phyloP scores from a whole-genome alignment of 2,888 invertebrate species.

The Litoditis marina region DNA sequence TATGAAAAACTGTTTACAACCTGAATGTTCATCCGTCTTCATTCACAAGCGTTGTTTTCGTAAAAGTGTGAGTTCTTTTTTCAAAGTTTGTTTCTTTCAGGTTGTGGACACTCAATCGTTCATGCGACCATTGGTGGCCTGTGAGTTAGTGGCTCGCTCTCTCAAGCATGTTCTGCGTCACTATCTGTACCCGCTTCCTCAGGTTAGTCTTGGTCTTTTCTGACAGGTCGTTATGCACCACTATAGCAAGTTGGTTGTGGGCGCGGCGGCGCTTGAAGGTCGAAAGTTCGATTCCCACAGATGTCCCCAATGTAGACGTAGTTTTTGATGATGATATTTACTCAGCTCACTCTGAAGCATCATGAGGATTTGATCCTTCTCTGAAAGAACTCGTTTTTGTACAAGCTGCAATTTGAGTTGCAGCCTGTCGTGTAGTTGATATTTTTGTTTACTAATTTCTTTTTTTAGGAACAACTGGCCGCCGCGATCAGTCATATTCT shows the following conservation, averaged over 20 bases:
- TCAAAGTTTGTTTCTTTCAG: conserved; percentile 67
- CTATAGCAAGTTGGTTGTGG: neutral
- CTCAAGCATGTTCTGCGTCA: conserved; percentile 88
- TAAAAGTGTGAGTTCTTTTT: neutral
- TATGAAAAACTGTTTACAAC: too few relatives aligned
- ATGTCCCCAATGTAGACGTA: neutral
- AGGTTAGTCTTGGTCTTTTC: too few relatives aligned
- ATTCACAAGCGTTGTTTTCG: too few relatives aligned
- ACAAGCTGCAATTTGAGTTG: too few relatives aligned
- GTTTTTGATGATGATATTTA: neutral
- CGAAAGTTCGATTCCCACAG: neutral
- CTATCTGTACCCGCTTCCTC: conserved; percentile 13
- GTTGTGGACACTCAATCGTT: conserved; percentile 56
- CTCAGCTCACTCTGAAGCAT: neutral
- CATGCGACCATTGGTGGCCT: conserved; percentile 73
- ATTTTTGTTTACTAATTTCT: too few relatives aligned
- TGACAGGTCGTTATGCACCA: neutral
- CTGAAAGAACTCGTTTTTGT: conserved; percentile 3
- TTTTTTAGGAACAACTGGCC: conserved; percentile 68
- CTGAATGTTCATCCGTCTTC: too few relatives aligned
- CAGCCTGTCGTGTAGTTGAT: too few relatives aligned
- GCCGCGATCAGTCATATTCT: conserved; percentile 90
- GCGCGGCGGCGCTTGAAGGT: neutral
- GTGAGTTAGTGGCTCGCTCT: conserved; percentile 83
- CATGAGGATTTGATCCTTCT: neutral